phyloP scores from a whole-genome alignment of 2,113 vertebrate genomes.

The Nymphicus hollandicus region DNA sequence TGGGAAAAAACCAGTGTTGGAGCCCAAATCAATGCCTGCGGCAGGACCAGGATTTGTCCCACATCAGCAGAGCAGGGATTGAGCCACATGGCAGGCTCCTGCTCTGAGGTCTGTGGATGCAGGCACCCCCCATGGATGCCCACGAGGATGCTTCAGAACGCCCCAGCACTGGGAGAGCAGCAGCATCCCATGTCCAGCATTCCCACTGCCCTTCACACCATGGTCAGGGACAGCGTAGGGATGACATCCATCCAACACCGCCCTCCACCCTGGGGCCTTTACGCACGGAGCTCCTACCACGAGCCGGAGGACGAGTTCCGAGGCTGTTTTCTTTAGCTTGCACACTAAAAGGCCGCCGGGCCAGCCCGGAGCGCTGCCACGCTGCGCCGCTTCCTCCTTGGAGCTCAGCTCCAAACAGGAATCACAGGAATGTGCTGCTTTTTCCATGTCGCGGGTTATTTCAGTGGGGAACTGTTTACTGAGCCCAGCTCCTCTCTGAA shows the following conservation, averaged over 20 bases:
- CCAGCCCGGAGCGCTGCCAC: background rate
- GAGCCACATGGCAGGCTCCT: rapidly evolving
- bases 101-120: background rate
- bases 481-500: background rate
- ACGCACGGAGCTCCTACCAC: background rate
- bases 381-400: background rate
- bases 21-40: background rate
- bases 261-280: background rate
- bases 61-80: rapidly evolving
- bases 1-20: background rate
- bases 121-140: background rate
- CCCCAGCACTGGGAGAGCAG: rapidly evolving
- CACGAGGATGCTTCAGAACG: background rate
- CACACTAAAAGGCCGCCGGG: background rate
- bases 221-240: background rate
- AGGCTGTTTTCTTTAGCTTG: slow-evolving; percentile 29
- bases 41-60: background rate
- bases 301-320: background rate
- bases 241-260: background rate
- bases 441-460: background rate
- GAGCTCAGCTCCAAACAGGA: background rate
- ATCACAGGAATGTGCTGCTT: slow-evolving; percentile 31
- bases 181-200: rapidly evolving
- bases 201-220: background rate
- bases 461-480: background rate